Evolutionary conservation across 2,113 vertebrate species (phyloP), one percentile per base, ranked within the genome.

Genomic region (Panthera uncia): DNA sequence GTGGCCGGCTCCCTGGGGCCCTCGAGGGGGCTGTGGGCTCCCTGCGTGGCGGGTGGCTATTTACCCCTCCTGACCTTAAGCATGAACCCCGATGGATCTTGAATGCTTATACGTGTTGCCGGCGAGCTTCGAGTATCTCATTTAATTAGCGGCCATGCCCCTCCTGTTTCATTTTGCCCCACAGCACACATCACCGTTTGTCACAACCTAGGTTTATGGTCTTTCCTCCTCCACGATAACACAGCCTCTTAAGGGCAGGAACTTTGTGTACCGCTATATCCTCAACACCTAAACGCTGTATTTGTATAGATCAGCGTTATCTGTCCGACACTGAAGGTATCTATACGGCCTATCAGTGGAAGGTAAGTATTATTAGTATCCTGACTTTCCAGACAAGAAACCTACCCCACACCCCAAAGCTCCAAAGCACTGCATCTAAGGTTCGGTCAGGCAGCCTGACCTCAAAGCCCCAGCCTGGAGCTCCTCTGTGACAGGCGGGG

Each of bases 171-270:
- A 0, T 12, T n/a, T 71, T 33, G 23, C 8, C n/a, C 55, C 41
- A 16, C 0, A 10, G 88, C 0, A 3, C 45, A 16, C 0, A 3
- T 52, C 21, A 9, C 50, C 61, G 1, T 16, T 4, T 13, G 78
- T n/a, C 25, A 4, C 0, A 10, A 11, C 8, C 7, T 1, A 0
- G 0, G 2, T 18, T 69, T 41, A 48, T 0, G 1, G 9, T 27
- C 14, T n/a, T 29, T 21, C 16, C 21, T 76, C 23, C 6, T 74
- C 31, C n/a, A 1, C 52, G 50, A 33, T 2, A 23, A 16, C 0
- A 3, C 71, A 15, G 21, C 52, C 61, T 33, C 29, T 3, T 1
- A 48, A 45, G 50, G 57, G 25, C 5, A n/a, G 50, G 15, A 52
- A 23, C 41, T 41, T 3, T 41, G 36, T 29, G 31, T 25, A 25